Conservation (phyloP, 2,888 invertebrate genomes). For the Scelioninae gen. 1 region DNA sequence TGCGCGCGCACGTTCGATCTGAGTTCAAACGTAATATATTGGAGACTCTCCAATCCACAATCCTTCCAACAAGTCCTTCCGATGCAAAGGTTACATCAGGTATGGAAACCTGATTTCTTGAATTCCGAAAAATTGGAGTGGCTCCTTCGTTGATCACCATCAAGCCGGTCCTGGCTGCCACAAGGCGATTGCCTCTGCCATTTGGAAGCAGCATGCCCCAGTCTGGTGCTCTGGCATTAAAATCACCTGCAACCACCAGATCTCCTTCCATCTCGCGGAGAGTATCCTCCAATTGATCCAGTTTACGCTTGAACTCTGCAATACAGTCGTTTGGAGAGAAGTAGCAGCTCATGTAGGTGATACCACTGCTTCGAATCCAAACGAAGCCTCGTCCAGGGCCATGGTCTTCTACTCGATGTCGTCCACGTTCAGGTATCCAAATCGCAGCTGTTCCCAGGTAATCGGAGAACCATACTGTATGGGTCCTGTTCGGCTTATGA, state of each 20-base stretch:
- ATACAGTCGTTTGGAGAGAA: background rate
- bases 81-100: slow-evolving; percentile 64
- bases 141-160: no score
- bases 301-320: background rate
- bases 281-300: background rate
- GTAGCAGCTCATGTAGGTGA: background rate
- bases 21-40: slow-evolving; percentile 55
- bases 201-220: background rate
- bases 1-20: background rate
- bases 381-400: background rate
- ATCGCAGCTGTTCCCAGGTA: background rate
- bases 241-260: background rate
- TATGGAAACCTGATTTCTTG: slow-evolving; percentile 14
- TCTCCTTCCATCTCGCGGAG: background rate
- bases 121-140: no score
- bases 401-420: background rate
- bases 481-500: background rate
- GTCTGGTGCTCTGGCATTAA: background rate
- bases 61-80: slow-evolving; percentile 49
- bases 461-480: background rate
- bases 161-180: background rate
- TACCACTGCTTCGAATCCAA: background rate
- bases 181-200: background rate
- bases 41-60: slow-evolving; percentile 68
- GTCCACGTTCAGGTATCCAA: background rate